Percentiles rank a stretch among this genome's conserved stretches.
phyloP scores from a whole-genome alignment of 2,113 vertebrate genomes.

The Bos indicus region DNA sequence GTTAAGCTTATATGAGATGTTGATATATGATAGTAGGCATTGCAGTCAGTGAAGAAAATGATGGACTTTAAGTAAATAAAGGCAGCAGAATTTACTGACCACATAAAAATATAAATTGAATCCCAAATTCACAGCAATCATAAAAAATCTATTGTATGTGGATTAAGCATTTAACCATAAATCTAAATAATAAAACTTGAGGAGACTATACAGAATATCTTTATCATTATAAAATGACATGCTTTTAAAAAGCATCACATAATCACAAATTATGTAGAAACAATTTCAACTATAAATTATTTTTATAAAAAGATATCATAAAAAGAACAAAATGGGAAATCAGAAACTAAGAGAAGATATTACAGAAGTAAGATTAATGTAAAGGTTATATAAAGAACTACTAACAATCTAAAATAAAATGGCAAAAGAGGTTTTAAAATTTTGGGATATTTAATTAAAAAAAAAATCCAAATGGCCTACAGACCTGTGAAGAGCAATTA shows the following conservation, averaged over 20 bases:
- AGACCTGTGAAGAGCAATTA: not conserved
- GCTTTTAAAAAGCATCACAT: not conserved
- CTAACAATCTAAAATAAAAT: not conserved
- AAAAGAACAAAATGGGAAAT: not conserved
- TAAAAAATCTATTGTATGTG: not conserved
- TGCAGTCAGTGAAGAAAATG: not conserved
- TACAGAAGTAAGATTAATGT: not conserved
- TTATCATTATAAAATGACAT: not conserved
- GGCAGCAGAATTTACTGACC: not conserved
- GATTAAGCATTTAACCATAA: not conserved
- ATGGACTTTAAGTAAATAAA: not conserved
- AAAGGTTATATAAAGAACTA: not conserved
- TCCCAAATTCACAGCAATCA: not conserved
- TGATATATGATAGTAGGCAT: not conserved
- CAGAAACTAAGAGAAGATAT: not conserved
- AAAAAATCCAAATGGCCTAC: not conserved
- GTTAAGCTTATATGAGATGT: not conserved
- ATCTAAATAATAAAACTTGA: not conserved
- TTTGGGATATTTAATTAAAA: not conserved
- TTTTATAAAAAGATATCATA: not conserved
- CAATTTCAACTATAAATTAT: not conserved
- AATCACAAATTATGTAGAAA: not conserved
- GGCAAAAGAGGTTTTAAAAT: not conserved
- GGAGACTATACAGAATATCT: not conserved
- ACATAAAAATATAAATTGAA: not conserved